Base-by-base conservation (phyloP, 23 tunicate genomes). In the Trididemnum nubilum region DNA sequence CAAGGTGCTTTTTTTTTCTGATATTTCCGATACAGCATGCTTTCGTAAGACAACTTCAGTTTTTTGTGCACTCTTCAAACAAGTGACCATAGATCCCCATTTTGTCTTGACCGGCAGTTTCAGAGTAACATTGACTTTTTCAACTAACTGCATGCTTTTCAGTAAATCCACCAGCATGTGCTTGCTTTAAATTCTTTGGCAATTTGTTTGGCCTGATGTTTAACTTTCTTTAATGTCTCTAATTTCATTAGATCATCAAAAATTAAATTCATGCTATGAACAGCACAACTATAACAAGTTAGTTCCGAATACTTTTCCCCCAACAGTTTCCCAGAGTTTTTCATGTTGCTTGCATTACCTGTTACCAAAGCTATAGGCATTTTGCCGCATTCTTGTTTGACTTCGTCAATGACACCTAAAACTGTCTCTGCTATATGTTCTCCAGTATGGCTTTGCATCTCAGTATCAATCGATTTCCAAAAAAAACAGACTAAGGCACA, bases 281-380 rank as follows among this genome's bases (percentile, higher is more conserved):
- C 69, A 5, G 22, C 30, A 61, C 69, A 61, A 22, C 69, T 24
- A 61, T 61, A 61, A 24, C 69, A 61, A 9, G 24, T 22, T 61
- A 22, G 19, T 61, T 61, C 29, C 19, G 69, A 22, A 61, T 61
- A 25, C 4, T 61, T 22, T 61, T 61, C 69, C 22, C 22, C 23
- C 27, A 61, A 24, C 27, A 61, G 27, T 15, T 5, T 61, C 69
- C 69, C 15, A 9, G 69, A 19, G 24, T 61, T 61, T n/a, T 69
- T 69, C 74, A 69, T 69, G 32, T 33, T 69, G 39, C 39, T 34
- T 3, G 38, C 74, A 69, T 69, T 69, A n/a, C 33, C 74, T 3
- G 22, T 69, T 5, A 69, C 74, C 4, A 69, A 69, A 29, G 37
- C 74, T 28, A 34, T 69, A 5, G 32, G 18, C 4, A 69, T n/a